Evolutionary conservation across 2,888 invertebrate genomes (phyloP).

Genomic region (Morpho helenor): DNA sequence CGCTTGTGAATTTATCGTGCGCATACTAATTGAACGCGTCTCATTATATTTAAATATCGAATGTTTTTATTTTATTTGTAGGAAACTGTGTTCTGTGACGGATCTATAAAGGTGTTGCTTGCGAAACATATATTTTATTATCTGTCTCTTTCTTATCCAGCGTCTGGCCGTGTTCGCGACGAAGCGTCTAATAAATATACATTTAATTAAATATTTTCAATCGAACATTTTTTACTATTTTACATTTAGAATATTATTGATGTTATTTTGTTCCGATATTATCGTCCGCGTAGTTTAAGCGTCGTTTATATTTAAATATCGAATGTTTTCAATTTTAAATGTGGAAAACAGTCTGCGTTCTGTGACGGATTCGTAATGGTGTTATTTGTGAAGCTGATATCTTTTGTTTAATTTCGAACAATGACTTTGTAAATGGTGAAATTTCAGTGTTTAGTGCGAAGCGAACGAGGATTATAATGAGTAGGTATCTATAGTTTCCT

Average conservation of each 20-base stretch:
- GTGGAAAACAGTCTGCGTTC: background rate
- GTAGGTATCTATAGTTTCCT: conserved; percentile 1
- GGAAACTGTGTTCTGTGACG: too few relatives aligned
- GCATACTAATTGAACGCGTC: too few relatives aligned
- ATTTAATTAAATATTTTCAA: background rate
- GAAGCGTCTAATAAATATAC: background rate
- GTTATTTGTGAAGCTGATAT: conserved; percentile 6
- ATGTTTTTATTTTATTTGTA: too few relatives aligned
- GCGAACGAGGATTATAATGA: background rate
- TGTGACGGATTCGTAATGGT: conserved; percentile 1
- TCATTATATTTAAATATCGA: too few relatives aligned
- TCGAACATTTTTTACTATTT: too few relatives aligned
- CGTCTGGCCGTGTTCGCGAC: background rate
- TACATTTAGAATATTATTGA: too few relatives aligned
- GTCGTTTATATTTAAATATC: too few relatives aligned
- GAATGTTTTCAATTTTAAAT: too few relatives aligned
- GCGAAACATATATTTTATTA: background rate
- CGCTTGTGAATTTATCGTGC: too few relatives aligned
- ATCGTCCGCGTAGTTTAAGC: too few relatives aligned
- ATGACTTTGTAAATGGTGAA: background rate
- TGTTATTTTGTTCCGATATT: too few relatives aligned
- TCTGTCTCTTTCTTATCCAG: conserved; percentile 1
- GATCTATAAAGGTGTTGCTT: too few relatives aligned
- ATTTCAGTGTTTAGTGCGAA: background rate
- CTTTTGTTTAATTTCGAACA: conserved; percentile 4